Conservation (phyloP, 1,140 invertebrate species). For the Anoplophora glabripennis region DNA sequence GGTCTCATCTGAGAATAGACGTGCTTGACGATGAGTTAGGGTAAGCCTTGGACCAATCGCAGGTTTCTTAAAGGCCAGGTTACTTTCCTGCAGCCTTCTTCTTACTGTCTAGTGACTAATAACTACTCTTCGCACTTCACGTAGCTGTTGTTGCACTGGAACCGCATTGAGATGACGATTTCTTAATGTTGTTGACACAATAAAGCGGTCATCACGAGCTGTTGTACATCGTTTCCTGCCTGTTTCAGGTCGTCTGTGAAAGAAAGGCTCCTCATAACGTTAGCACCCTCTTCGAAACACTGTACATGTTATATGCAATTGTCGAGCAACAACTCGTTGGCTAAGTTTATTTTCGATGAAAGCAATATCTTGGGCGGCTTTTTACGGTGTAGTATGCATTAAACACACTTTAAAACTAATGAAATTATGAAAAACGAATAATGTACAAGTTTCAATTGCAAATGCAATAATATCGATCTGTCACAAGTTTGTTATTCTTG, state of each 20-base stretch:
- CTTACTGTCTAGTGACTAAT: no score
- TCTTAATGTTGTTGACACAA: background rate
- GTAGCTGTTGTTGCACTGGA: no score
- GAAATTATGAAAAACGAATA: no score
- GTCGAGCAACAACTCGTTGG: background rate
- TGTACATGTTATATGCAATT: background rate
- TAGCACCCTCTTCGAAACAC: background rate
- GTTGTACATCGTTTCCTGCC: background rate
- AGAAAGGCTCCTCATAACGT: background rate
- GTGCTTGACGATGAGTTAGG: background rate
- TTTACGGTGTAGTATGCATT: slow-evolving; percentile 21
- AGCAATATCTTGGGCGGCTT: slow-evolving; percentile 24
- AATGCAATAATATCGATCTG: no score
- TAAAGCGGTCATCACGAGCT: no score
- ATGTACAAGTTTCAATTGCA: no score
- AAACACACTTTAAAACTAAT: slow-evolving; percentile 14
- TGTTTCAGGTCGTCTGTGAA: background rate
- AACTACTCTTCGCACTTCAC: no score
- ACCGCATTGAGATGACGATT: no score
- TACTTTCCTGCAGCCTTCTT: no score
- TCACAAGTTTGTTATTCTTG: no score
- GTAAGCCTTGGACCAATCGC: background rate
- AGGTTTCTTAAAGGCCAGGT: background rate
- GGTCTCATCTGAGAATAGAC: no score
- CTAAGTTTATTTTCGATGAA: slow-evolving; percentile 1